Evolutionary conservation across 2,113 vertebrate species (phyloP), one percentile per base, ranked within the genome.

Genomic region (Oryzias javanicus): DNA sequence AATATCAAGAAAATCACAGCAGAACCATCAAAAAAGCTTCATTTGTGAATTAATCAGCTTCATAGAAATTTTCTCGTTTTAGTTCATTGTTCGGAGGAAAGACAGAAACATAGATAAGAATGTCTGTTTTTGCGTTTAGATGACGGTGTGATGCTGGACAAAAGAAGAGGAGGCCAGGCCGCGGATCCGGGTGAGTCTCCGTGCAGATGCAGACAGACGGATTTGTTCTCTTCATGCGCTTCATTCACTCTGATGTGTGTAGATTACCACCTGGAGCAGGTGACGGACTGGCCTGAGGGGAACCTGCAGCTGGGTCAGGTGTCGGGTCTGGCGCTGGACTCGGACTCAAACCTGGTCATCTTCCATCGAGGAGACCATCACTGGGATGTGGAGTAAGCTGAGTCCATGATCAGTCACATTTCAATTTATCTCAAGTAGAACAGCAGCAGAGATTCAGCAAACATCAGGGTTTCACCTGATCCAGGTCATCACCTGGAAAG

Each of bases 311-410:
- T 98, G 58, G 96, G 96, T 35, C 96, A 98, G 74, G 95, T 99
- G 82, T 97, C 96, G 58, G 97, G 96, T 24, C 85, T 99, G 60
- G 94, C 96, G 41, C 76, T 98, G 18, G 94, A 98, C 74, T 80
- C 85, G 53, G 86, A 92, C 48, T 93, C 92, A 64, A 96, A 98
- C 80, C 69, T 99, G 65, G 93, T 98, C 67, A 90, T 99, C 78
- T 99, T 99, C 86, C 97, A 99, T 80, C 91, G 97, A 91, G 96
- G 96, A 45, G 94, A 96, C 86, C 97, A 91, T 22, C 69, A 84
- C 64, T 99, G 97, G 97, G 95, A 94, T 72, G 74, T 76, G 40
- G 89, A 93, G 96, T 98, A 91, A 93, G 97, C 94, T 72, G 0
- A 3, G 44, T 6, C 0, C 4, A n/a, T 17, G 14, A 45, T 2